A percentile compares a stretch with the other conserved stretches of the same genome.
phyloP scores from a whole-genome alignment of 2,888 invertebrate genomes.

The Aphodius granarius region DNA sequence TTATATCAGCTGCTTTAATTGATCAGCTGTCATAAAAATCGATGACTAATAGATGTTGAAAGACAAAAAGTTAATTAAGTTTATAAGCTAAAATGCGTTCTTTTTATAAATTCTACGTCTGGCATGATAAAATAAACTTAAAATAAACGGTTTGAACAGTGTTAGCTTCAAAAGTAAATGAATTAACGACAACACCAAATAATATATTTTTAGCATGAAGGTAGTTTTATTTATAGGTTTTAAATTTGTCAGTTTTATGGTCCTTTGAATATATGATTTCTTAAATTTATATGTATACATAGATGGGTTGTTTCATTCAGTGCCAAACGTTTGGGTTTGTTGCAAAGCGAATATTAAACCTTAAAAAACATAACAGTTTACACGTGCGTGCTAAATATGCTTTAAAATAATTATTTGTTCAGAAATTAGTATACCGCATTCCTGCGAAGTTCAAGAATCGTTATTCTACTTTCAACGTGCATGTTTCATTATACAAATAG shows the following conservation, averaged over 20 bases:
- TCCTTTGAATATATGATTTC: not conserved
- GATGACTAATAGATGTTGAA: not conserved
- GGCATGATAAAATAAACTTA: too few species aligned
- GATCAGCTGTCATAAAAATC: not conserved
- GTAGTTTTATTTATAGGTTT: not conserved
- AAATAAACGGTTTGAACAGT: not conserved
- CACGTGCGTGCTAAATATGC: not conserved
- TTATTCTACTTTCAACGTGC: not conserved
- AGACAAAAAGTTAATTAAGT: too few species aligned
- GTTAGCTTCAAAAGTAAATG: not conserved
- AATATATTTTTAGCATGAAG: not conserved
- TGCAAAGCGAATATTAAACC: too few species aligned
- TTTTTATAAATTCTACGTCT: too few species aligned
- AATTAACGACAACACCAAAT: not conserved
- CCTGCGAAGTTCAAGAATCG: not conserved
- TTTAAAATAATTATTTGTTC: not conserved
- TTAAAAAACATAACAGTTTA: too few species aligned
- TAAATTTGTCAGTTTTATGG: not conserved
- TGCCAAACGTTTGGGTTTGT: too few species aligned
- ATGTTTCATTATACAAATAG: not conserved
- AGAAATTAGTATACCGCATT: not conserved
- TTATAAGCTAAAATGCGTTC: too few species aligned
- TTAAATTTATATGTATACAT: not conserved
- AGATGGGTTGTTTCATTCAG: not conserved
- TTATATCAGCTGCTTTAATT: not conserved